Evolutionary conservation across 30 jellyfish, hydroid and myxozoan genomes (phyloP), one percentile per base, ranked within the genome.

Genomic region (Chironex yamaguchii): DNA sequence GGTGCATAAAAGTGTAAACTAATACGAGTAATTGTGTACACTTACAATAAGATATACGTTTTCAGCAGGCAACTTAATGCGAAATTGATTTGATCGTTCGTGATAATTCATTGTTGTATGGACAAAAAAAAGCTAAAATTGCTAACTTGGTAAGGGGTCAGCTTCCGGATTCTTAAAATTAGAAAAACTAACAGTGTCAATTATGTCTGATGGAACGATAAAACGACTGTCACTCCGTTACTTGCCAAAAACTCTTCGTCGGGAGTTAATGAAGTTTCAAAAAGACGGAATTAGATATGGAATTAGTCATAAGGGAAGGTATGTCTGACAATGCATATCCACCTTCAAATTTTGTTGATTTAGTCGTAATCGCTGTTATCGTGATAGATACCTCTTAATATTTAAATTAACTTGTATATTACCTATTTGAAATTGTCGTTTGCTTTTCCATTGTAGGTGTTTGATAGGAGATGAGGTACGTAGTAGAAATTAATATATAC

Each of bases 261-360:
- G 69, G 54, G 84, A 95, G 48, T 85, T 90, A 89, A 82, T 76
- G 84, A 82, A 75, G 4, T 81, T 90, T 70, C 97, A 90, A 66
- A 83, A 36, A 49, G 87, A 90, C 32, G 97, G 97, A 14, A 90
- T 90, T 1, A 84, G 92, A n/a, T 90, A 53, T 84, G 97, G 97
- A 9, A 90, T 90, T 68, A 86, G 66, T 52, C 82, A 81, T 35
- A 52, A 90, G 17, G 96, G 97, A 63, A 90, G 97, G 97, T 90
- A 29, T 0, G 83, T 23, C 49, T 29, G 49, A 27, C 52, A n/a
- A 24, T 24, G 6, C 30, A 21, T 67, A 21, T 13, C 23, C 6
- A 6, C n/a, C 13, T 4, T 13, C 9, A 17, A n/a, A 31, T 31
- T 29, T 2, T 20, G 27, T 25, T 9, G 84, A 31, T 70, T 32